Evolutionary conservation across 2,797 vertebrate genomes (phyloP), one percentile per base, ranked within the genome.

Genomic region (Dendrocincla fuliginosa): DNA sequence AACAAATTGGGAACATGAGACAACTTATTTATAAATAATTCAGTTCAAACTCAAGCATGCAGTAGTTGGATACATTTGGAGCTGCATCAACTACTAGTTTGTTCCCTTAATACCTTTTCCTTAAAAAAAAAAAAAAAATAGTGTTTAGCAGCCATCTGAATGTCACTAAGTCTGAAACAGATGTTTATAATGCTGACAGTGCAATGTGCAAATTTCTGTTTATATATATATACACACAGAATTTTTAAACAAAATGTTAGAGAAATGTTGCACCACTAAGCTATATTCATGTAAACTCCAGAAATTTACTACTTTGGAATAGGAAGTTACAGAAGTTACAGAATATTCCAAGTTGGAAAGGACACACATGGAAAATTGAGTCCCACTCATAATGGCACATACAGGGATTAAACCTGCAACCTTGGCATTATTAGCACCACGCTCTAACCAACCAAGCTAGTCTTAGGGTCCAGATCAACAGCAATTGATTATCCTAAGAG

Each of bases 311-410:
- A 27, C 13, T 53, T 59, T 71, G 18, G 10, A 87, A 11, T n/a
- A 39, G 7, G 4, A 69, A 56, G 37, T 56, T 50, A 49, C 3
- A 63, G 42, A 56, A 61, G 8, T 23, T 55, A 37, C 19, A 50
- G 42, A 44, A 70, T 57, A 46, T 44, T 83, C 19, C 18, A 12
- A 30, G 28, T 30, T 70, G 44, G 37, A 84, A 56, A 44, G 56
- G 6, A 33, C 3, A 1, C 14, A 30, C 1, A 27, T 7, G 37
- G 20, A 49, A 63, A 0, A 69, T 2, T 24, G 0, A 30, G 42
- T 28, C 8, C 32, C 37, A 4, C 23, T 69, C 11, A 23, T 37
- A 42, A 63, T 25, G 28, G 16, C 16, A 8, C 5, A 28, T 42
- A 19, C 3, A 23, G 22, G 22, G 23, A 42, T n/a, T 49, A 49